phyloP scores from a whole-genome alignment of 2,888 invertebrate genomes.

The Phymatocera aterrima region DNA sequence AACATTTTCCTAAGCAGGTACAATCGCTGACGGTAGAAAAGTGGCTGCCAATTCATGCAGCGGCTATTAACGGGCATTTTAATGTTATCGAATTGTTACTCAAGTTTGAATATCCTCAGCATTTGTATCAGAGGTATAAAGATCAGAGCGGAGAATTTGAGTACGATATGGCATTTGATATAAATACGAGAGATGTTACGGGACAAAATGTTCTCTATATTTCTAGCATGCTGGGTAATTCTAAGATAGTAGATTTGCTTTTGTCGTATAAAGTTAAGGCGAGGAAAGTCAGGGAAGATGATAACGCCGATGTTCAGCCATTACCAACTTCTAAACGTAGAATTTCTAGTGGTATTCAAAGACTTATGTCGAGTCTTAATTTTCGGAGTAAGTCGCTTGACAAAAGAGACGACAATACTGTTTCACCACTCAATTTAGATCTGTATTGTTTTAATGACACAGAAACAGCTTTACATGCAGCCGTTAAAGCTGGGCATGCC shows the following conservation, averaged over 20 bases:
- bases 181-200: conserved; percentile 92
- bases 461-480: conserved; percentile 90
- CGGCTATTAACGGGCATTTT: conserved; percentile 91
- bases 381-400: conserved; percentile 78
- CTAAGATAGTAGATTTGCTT: conserved; percentile 85
- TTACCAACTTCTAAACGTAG: conserved; percentile 77
- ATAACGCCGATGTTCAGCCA: conserved; percentile 62
- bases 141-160: conserved; percentile 87
- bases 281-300: conserved; percentile 75
- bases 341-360: conserved; percentile 92
- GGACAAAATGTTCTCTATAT: conserved; percentile 95
- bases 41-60: conserved; percentile 95
- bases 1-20: conserved; percentile 90
- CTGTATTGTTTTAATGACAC: conserved; percentile 84
- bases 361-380: conserved; percentile 89
- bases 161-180: conserved; percentile 93
- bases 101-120: conserved; percentile 87
- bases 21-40: conserved; percentile 93
- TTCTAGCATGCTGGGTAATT: conserved; percentile 90
- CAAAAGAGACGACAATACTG: conserved; percentile 75
- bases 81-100: conserved; percentile 87
- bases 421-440: conserved; percentile 86
- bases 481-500: conserved; percentile 85
- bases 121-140: conserved; percentile 80
- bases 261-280: conserved; percentile 84